Conservation (phyloP, 1,140 invertebrate species). For the Lordiphosa stackelbergi region DNA sequence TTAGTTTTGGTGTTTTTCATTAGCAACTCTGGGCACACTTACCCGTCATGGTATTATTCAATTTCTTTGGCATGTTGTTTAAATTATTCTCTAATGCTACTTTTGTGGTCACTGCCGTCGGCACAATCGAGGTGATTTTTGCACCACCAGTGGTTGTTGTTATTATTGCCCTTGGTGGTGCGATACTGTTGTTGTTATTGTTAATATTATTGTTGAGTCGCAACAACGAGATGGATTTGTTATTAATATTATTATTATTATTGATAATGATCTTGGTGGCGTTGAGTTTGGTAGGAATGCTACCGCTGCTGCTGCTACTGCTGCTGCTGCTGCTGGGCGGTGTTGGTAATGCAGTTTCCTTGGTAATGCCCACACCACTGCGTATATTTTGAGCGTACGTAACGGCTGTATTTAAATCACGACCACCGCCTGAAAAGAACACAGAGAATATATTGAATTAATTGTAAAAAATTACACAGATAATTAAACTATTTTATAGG, state of each 20-base stretch:
- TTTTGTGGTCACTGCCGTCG: conserved; percentile 41
- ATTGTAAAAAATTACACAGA: too few species aligned
- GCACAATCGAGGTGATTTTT: conserved; percentile 33
- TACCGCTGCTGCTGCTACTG: conserved; percentile 5
- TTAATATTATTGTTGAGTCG: conserved; percentile 35
- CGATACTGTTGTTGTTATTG: conserved; percentile 13
- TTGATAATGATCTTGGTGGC: conserved; percentile 30
- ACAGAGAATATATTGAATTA: too few species aligned
- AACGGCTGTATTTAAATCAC: conserved; percentile 86
- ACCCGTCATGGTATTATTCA: conserved; percentile 43
- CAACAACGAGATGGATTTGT: conserved; percentile 34
- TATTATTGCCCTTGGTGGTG: conserved; percentile 10
- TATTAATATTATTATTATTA: conserved; percentile 33
- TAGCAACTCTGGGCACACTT: conserved; percentile 26
- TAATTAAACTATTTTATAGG: too few species aligned
- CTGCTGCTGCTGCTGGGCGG: conserved; percentile 16
- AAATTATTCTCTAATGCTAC: conserved; percentile 42
- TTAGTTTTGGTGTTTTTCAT: conserved; percentile 3
- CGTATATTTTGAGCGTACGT: conserved; percentile 79
- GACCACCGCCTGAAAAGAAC: conserved; percentile 83
- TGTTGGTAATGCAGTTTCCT: conserved; percentile 6
- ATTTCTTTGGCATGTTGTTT: conserved; percentile 69
- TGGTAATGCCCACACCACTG: conserved; percentile 46
- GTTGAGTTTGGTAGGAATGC: conserved; percentile 6
- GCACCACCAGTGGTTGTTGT: conserved; percentile 11